phyloP scores from a whole-genome alignment of 2,797 vertebrate genomes.

The Cirrhinus mrigala region DNA sequence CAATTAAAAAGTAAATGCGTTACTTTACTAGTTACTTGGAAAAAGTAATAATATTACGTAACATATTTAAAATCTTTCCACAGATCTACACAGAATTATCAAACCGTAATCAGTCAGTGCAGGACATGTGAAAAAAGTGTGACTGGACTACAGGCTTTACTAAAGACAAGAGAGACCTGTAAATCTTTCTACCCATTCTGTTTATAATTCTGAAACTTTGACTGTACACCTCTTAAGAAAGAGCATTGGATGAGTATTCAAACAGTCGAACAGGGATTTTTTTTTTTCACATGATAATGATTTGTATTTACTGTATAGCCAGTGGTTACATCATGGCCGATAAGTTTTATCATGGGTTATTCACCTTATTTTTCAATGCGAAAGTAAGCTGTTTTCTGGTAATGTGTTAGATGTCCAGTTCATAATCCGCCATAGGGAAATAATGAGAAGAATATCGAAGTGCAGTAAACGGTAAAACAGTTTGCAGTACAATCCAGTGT shows the following conservation, averaged over 20 bases:
- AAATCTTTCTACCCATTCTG: not conserved
- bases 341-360: slow-evolving; percentile 27
- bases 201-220: not conserved
- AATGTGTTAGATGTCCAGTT: no score
- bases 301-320: slow-evolving; percentile 10
- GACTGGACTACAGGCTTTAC: not conserved
- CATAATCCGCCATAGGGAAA: no score
- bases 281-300: not conserved
- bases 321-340: slow-evolving; percentile 3
- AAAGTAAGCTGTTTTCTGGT: no score
- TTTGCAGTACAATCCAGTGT: no score
- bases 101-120: not conserved
- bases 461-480: no score
- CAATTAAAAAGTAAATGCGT: no score
- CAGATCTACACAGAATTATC: not conserved
- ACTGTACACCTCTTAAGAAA: not conserved
- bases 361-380: no score
- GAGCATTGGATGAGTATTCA: not conserved
- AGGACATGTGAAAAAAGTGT: not conserved
- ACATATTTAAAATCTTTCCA: not conserved
- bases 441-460: no score
- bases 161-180: not conserved
- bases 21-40: no score
- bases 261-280: not conserved
- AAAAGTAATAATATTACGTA: no score